A percentile compares a stretch with the other conserved stretches of the same genome.
Evolutionary conservation across 2,113 vertebrate species (phyloP).

Genomic region (Lasiurus cinereus): DNA sequence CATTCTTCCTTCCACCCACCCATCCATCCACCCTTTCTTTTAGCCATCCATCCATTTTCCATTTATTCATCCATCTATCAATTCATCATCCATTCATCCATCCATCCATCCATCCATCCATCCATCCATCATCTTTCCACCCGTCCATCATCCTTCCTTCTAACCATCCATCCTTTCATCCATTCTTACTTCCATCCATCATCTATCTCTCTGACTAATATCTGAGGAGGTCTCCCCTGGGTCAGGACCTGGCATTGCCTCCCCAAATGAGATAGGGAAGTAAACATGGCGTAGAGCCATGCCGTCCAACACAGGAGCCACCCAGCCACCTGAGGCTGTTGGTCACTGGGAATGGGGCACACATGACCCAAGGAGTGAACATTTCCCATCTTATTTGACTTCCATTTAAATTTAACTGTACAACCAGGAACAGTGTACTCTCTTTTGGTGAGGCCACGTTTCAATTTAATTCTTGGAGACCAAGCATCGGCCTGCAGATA

Average conservation of each 20-base stretch:
- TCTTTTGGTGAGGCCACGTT: background rate
- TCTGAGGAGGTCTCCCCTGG: background rate
- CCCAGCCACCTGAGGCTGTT: accelerated
- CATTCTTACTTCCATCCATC: background rate
- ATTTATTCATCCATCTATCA: accelerated
- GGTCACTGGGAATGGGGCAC: background rate
- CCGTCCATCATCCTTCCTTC: too few relatives aligned
- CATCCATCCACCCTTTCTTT: accelerated
- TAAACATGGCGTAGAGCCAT: background rate
- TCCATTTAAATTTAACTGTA: background rate
- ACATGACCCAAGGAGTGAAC: background rate
- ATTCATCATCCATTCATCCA: background rate
- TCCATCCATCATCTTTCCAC: too few relatives aligned
- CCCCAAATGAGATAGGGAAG: background rate
- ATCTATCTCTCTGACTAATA: background rate
- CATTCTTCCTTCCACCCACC: too few relatives aligned
- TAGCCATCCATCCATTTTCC: accelerated
- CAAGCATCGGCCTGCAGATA: background rate
- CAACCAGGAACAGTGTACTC: background rate
- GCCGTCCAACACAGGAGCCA: background rate
- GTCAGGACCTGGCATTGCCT: background rate
- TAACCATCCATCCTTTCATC: too few relatives aligned
- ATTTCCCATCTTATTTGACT: background rate
- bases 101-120: background rate
- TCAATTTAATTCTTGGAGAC: background rate